These are phyloP conservation scores for Halisarca cf. caerulea DNA, from an alignment of 37 sponge, comb jelly and placozoan genomes.

Conservation along the genomic window DNA sequence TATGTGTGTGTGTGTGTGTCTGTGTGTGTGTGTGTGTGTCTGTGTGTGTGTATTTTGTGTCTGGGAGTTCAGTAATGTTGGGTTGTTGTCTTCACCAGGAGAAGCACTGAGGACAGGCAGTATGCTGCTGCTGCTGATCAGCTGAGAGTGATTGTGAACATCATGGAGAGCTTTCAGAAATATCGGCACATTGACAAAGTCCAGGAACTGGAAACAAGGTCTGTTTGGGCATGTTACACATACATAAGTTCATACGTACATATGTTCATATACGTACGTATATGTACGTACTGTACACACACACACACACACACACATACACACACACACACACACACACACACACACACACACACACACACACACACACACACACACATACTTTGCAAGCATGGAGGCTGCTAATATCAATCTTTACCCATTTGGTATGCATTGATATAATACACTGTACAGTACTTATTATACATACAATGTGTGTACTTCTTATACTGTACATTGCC, in stretches of 20 bases:
- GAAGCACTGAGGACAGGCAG: constrained; percentile 50
- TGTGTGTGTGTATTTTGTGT: neutral
- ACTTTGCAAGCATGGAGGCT: too few species aligned
- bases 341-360: too few species aligned
- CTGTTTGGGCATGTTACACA: neutral
- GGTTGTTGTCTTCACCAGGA: constrained; percentile 40
- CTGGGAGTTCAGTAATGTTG: neutral
- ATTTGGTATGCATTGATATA: too few species aligned
- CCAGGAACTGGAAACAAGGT: constrained; percentile 68
- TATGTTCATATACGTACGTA: neutral
- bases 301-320: too few species aligned
- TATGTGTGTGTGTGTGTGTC: neutral
- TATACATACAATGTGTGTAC: too few species aligned
- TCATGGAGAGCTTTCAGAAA: constrained; percentile 84
- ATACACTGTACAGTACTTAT: too few species aligned
- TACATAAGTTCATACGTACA: neutral
- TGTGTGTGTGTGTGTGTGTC: neutral
- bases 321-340: too few species aligned
- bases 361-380: too few species aligned
- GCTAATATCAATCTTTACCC: too few species aligned
- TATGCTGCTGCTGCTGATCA: constrained; percentile 80
- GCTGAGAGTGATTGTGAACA: constrained; percentile 81
- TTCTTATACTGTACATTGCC: too few species aligned
- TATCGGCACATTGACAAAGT: constrained; percentile 88
- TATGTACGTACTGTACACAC: neutral